Base-by-base conservation (phyloP, 1,140 invertebrate species). In the Platyura marginata region DNA sequence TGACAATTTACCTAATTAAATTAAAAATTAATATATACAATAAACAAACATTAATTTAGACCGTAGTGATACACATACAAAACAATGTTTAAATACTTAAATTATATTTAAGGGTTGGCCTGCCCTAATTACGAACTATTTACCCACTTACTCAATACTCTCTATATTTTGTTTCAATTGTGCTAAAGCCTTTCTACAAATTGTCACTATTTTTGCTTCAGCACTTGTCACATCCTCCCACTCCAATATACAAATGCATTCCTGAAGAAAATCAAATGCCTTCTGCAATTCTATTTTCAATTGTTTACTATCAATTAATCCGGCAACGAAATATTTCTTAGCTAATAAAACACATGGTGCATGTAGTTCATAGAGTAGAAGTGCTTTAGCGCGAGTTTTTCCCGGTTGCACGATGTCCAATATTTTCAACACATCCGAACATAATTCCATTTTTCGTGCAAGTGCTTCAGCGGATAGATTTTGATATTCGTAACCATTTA, bases 341-440 rank as follows among this genome's bases (percentile, higher is more conserved):
- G 79, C 76, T 39, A 81, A 54, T 44, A 80, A 69, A 50, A 84
- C 70, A 8, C 83, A 48, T 0, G 81, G 79, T 6, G 78, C 78
- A 50, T 86, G 80, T 21, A 85, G 55, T 52, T 87, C 81, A 52
- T 85, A 87, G 5, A 85, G 52, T 47, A 76, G 76, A 64, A 81
- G 72, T 11, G 78, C 85, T 63, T 83, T 69, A 43, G 82, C 68
- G 44, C 83, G 64, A 37, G 74, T 78, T 32, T 75, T 63, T 15
- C 84, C 84, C 0, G 83, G 83, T 45, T 81, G 77, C 25, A 88
- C 68, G 10, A 79, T 60, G 49, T 83, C 70, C 1, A 85, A 61
- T 19, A 83, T 69, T 21, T 68, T 63, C 9, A 88, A 57, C 0
- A 87, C 54, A 11, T 77, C 61, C 6, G 68, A 64, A 46, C 82